Percentiles rank a stretch among this genome's conserved stretches.
phyloP scores from a whole-genome alignment of 2,113 vertebrate genomes.

The Zootoca vivipara region DNA sequence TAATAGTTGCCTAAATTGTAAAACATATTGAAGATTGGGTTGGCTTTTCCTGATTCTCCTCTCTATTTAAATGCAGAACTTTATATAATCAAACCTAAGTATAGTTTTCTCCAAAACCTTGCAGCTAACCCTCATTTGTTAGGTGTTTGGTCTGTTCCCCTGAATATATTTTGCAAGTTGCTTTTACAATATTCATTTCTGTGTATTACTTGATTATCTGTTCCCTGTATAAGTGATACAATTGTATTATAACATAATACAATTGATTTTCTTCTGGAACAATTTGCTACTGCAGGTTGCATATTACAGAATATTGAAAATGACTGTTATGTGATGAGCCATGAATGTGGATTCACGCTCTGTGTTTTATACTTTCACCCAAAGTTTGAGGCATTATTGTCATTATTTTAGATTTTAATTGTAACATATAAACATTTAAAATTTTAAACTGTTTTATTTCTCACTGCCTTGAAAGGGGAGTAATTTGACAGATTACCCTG shows the following conservation, averaged over 20 bases:
- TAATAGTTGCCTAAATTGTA: neutral
- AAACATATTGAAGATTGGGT: neutral
- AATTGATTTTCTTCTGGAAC: neutral
- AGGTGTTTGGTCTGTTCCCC: too few species aligned
- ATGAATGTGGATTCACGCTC: neutral
- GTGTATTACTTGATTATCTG: neutral
- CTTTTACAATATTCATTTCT: neutral
- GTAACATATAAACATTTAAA: too few species aligned
- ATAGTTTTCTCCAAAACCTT: neutral
- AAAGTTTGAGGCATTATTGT: too few species aligned
- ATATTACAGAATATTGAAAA: neutral
- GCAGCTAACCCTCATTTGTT: neutral
- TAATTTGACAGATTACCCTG: too few species aligned
- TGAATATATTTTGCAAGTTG: neutral
- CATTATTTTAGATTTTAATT: too few species aligned
- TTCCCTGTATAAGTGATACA: neutral
- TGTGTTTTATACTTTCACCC: neutral
- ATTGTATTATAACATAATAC: neutral
- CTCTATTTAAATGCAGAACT: neutral
- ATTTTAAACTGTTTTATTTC: too few species aligned
- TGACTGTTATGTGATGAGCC: neutral
- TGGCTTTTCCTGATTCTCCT: neutral
- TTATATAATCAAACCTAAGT: neutral
- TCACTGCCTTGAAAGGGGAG: too few species aligned
- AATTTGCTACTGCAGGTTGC: neutral